Base-by-base conservation (phyloP, 2,888 invertebrate genomes). In the Oxyscelio sp. region DNA sequence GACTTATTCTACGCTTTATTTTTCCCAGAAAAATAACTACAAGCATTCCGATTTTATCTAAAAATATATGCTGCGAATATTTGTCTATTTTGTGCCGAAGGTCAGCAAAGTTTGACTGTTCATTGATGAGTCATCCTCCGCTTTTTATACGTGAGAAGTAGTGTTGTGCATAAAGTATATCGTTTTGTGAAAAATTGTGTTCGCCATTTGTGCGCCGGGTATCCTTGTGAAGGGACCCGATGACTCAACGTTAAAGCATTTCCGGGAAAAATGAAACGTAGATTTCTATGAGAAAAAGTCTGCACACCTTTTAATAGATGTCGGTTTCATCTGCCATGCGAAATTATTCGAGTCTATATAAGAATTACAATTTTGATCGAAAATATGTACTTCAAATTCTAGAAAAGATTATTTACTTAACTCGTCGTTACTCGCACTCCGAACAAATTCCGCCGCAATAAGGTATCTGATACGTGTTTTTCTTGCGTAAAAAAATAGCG, bases 31-130 rank as follows among this genome's bases (percentile, higher is more conserved):
- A 22, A 11, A 15, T 38, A 17, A 21, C 54, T 48, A 56, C 48
- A 73, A 61, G 74, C 68, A 81, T 81, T 45, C 74, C 74, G 68
- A 73, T 68, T 74, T 81, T 74, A 81, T 81, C 81, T 81, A 81
- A 68, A 81, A 61, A 74, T 80, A 80, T 81, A 52, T 81, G 74
- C 81, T 15, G 74, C 73, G 81, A 81, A 81, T 81, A 81, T 81
- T 81, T 74, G 50, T 81, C 74, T 81, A 81, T 68, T 81, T 74
- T 34, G 61, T 68, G 68, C 38, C 58, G 59, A 81, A 81, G 81
- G 68, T 74, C 73, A 73, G 59, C 8, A 56, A 43, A 43, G 63
- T 65, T 80, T 65, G 71, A 48, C 48, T 78, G 15, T 24, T 6
- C 43, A 58, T 71, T 50, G 71, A 79, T 79, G 79, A 71, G 40